Conservation (phyloP, 2,888 invertebrate genomes). For the Geophilus truncorum region DNA sequence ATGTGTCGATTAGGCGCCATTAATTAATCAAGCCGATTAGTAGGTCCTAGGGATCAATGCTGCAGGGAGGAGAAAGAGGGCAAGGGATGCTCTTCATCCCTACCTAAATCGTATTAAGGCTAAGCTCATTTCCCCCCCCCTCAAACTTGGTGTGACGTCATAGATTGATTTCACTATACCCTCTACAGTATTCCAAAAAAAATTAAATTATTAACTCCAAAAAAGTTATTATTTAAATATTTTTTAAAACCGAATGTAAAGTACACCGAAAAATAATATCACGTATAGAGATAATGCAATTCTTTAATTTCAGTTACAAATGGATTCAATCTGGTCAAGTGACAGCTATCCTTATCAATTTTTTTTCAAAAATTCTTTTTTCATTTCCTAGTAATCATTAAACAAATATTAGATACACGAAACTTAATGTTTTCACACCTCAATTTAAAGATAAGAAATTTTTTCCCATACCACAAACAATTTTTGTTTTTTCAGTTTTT, state of each 20-base stretch:
- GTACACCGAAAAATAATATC: too few relatives aligned
- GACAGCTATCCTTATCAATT: not conserved
- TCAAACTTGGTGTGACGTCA: not conserved
- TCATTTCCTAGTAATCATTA: not conserved
- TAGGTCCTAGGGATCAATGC: slow-evolving; percentile 18
- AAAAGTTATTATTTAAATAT: too few relatives aligned
- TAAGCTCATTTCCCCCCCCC: not conserved
- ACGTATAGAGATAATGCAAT: not conserved
- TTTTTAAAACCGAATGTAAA: too few relatives aligned
- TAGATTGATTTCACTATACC: not conserved
- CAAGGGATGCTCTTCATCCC: slow-evolving; percentile 18
- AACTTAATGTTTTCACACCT: slow-evolving; percentile 18
- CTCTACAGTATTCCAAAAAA: too few relatives aligned
- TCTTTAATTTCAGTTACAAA: slow-evolving; percentile 5
- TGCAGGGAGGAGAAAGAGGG: slow-evolving; percentile 1
- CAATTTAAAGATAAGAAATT: slow-evolving; percentile 3
- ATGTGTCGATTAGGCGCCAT: slow-evolving; percentile 24
- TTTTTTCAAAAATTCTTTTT: not conserved
- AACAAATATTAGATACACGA: slow-evolving; percentile 13
- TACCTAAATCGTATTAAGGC: slow-evolving; percentile 13
- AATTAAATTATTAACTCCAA: too few relatives aligned
- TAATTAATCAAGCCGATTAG: slow-evolving; percentile 27
- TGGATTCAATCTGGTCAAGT: slow-evolving; percentile 10
- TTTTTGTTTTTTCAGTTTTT: not conserved
- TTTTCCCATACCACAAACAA: not conserved